Base-by-base conservation (phyloP, 2,797 vertebrate genomes). In the Urosaurus nigricauda region DNA sequence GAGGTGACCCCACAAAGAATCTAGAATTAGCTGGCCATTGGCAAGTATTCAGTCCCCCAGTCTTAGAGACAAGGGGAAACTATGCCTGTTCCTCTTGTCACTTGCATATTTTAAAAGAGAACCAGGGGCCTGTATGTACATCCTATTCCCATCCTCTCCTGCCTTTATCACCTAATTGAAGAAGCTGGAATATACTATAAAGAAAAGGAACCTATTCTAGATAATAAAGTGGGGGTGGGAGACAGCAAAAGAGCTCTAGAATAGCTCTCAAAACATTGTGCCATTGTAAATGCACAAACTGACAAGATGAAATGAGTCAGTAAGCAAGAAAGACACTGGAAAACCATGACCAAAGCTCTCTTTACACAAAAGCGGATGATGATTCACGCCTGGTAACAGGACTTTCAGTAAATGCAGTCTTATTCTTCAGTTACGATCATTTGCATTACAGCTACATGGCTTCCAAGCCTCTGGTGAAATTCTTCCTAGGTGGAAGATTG, bases 101-200 rank as follows among this genome's bases (percentile, higher is more conserved):
- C 86, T 26, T 79, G 19, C 78, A 37, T 24, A 58, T 68, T 90
- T 83, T 26, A 24, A 83, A 73, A 43, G 68, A 16, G 90, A 89
- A 86, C 74, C 68, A 47, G 77, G 63, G 16, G 73, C 0, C 0
- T 0, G 9, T 0, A 0, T 58, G 65, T 80, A 90, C 5, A 63
- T 17, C 5, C 37, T 47, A 63, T 40, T 37, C 24, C 12, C 47
- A 60, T 24, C 29, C 5, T 29, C n/a, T 29, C 21, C 73, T 47
- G 21, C 9, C 26, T 29, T 75, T 21, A 87, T 24, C 70, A 70
- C 37, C 12, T 43, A 60, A 35, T n/a, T 60, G 40, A 79, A 86
- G 51, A 77, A 37, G 32, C 56, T 26, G 9, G 37, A 47, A 2
- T 21, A 19, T 26, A 2, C 3, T 6, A 47, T 63, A 17, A 43